Evolutionary conservation across 1,140 invertebrate genomes (phyloP).

Genomic region (Heterodera schachtii): DNA sequence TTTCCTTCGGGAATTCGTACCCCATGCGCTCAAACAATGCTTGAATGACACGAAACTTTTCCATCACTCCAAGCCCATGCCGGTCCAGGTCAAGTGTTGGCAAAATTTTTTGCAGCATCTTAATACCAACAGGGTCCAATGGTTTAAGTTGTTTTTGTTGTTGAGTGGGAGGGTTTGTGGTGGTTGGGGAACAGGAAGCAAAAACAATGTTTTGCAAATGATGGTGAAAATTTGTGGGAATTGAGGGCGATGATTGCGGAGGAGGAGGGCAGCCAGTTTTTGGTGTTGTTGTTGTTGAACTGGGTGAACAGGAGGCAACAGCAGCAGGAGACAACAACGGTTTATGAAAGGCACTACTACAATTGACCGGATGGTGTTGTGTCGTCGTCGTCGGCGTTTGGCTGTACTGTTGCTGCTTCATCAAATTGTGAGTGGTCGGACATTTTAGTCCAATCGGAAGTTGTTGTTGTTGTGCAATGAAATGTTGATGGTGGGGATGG

Average conservation of each 20-base stretch:
- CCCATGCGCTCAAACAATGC: not conserved
- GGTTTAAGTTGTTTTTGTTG: not conserved
- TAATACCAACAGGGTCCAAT: not conserved
- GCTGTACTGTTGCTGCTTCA: too few species aligned
- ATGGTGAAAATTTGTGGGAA: too few species aligned
- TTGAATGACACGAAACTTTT: not conserved
- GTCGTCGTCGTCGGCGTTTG: too few species aligned
- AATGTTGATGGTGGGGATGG: not conserved
- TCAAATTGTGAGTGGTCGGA: not conserved
- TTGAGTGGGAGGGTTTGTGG: not conserved
- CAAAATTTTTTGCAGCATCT: constrained; percentile 8
- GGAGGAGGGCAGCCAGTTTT: too few species aligned
- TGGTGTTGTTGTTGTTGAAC: too few species aligned
- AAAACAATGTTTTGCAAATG: too few species aligned
- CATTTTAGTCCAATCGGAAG: not conserved
- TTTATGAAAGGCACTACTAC: too few species aligned
- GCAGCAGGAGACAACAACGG: too few species aligned
- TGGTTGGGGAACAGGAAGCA: too few species aligned
- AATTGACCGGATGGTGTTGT: too few species aligned
- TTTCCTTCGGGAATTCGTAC: not conserved
- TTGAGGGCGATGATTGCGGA: too few species aligned
- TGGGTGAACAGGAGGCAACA: too few species aligned
- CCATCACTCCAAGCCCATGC: not conserved
- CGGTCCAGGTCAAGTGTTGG: not conserved
- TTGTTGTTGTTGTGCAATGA: not conserved